Percentiles rank a stretch among this genome's conserved stretches.
phyloP scores from a whole-genome alignment of 2,888 invertebrate species.

The Phyllotreta striolata region DNA sequence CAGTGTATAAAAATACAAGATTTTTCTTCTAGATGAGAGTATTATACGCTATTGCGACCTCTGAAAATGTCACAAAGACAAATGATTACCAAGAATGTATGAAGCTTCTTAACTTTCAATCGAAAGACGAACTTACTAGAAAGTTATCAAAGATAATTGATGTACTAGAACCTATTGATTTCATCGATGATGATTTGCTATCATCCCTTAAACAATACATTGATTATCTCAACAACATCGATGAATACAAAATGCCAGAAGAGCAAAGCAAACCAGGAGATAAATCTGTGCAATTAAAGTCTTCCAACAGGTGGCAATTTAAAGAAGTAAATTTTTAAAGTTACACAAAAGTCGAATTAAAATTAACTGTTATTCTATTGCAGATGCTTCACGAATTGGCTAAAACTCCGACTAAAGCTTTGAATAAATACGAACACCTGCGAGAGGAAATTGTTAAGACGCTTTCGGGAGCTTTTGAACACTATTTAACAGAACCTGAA shows the following conservation, averaged over 20 bases:
- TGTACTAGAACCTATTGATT: constrained; percentile 28
- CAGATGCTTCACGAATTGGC: constrained; percentile 74
- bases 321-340: constrained; percentile 40
- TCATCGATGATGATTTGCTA: constrained; percentile 49
- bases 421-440: constrained; percentile 72
- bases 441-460: constrained; percentile 69
- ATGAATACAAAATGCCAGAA: constrained; percentile 33
- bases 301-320: constrained; percentile 45
- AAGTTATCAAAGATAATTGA: constrained; percentile 61
- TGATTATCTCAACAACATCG: constrained; percentile 46
- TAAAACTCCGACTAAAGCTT: constrained; percentile 63
- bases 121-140: constrained; percentile 74
- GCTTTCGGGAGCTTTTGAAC: constrained; percentile 59
- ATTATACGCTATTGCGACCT: constrained; percentile 70
- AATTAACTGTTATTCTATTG: constrained; percentile 50
- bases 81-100: constrained; percentile 76
- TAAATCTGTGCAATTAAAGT: constrained; percentile 33
- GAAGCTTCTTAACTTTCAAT: constrained; percentile 76
- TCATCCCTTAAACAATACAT: constrained; percentile 47
- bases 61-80: constrained; percentile 67
- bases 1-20: too few relatives aligned
- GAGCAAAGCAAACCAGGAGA: constrained; percentile 50
- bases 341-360: constrained; percentile 45
- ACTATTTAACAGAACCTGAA: constrained; percentile 69
- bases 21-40: too few relatives aligned